A percentile compares a stretch with the other conserved stretches of the same genome.
Evolutionary conservation across 2,797 vertebrate species (phyloP).

Genomic region (Hipposideros larvatus): DNA sequence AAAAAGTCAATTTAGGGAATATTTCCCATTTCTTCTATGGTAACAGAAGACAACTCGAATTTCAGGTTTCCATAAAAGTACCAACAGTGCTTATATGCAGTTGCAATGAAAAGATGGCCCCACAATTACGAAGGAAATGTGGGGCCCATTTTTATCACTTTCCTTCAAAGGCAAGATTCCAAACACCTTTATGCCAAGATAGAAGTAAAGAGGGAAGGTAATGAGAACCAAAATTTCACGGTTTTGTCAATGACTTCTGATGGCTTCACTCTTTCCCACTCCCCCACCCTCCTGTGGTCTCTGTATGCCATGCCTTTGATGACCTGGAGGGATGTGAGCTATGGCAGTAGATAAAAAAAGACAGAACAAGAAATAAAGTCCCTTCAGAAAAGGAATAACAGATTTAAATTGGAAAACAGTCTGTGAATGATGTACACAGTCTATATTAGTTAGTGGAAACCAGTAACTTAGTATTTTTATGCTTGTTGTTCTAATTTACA

Average conservation of each 20-base stretch:
- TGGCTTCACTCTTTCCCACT: accelerated
- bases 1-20: not conserved
- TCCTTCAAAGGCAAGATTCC: not conserved
- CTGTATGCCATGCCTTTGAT: not conserved
- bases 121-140: not conserved
- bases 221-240: not conserved
- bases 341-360: not conserved
- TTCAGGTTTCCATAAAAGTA: not conserved
- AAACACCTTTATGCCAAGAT: not conserved
- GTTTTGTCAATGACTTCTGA: not conserved
- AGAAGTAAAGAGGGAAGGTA: not conserved
- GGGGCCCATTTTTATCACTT: not conserved
- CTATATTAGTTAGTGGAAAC: not conserved
- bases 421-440: not conserved
- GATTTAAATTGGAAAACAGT: not conserved
- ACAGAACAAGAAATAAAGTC: not conserved
- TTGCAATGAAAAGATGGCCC: not conserved
- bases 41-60: not conserved
- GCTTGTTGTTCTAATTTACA: not conserved
- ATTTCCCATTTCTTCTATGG: not conserved
- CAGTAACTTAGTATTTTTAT: not conserved
- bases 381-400: not conserved
- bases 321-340: not conserved
- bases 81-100: not conserved
- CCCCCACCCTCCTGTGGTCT: not conserved